These are phyloP conservation scores for Stratiolaelaps scimitus DNA, from an alignment of 1,140 invertebrate genomes.

Conservation along the genomic window DNA sequence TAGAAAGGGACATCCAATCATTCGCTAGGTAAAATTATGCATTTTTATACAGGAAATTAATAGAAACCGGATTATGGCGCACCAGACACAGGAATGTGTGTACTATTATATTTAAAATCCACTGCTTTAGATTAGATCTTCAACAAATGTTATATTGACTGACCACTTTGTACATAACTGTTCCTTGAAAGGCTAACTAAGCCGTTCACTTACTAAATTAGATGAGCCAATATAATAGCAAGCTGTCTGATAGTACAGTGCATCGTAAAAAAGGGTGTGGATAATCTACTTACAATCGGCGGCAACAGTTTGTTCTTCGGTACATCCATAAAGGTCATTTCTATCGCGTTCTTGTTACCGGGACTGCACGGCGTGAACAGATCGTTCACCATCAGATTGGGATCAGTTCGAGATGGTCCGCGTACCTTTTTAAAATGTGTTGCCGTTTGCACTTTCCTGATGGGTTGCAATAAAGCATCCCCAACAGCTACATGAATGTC, in stretches of 20 bases:
- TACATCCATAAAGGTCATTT: conserved; percentile 96
- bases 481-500: conserved; percentile 96
- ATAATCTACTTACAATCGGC: conserved; percentile 58
- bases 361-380: conserved; percentile 91
- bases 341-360: conserved; percentile 75
- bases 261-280: no score
- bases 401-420: conserved; percentile 72
- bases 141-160: no score
- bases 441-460: conserved; percentile 92
- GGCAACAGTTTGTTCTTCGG: conserved; percentile 89
- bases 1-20: no score
- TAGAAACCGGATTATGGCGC: no score
- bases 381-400: conserved; percentile 68
- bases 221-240: neutral
- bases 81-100: no score
- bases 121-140: no score
- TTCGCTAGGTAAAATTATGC: no score
- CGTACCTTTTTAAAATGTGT: conserved; percentile 76
- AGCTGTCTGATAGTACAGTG: no score
- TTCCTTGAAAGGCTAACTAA: neutral
- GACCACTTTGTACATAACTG: neutral
- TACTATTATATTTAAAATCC: no score
- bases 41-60: no score
- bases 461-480: conserved; percentile 97
- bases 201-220: neutral